Percentiles rank a stretch among this genome's conserved stretches.
Conservation (phyloP, 2,113 vertebrate genomes). For the Progne subis region DNA sequence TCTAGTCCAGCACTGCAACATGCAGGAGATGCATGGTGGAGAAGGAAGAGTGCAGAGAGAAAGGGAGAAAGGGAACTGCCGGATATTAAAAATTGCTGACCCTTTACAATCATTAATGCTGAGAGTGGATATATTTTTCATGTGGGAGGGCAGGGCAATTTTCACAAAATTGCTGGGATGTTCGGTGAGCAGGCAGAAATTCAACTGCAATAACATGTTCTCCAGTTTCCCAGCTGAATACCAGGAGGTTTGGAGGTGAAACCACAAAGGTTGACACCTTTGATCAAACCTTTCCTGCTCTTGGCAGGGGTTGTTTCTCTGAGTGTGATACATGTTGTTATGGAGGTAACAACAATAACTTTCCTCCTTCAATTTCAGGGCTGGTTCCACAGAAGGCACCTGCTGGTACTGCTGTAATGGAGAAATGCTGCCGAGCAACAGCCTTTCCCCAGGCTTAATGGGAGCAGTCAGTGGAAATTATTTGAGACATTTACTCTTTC, state of each 20-base stretch:
- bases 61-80: not conserved
- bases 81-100: constrained; percentile 37
- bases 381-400: not conserved
- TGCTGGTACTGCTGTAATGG: not conserved
- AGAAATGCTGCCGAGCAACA: not conserved
- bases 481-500: not conserved
- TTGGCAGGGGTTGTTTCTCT: not conserved
- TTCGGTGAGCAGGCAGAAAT: constrained; percentile 55
- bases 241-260: not conserved
- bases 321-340: not conserved
- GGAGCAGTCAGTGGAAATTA: not conserved
- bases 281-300: constrained; percentile 22
- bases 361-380: not conserved
- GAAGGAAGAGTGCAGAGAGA: not conserved
- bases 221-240: constrained; percentile 24
- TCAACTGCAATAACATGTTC: constrained; percentile 43
- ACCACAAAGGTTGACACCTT: constrained; percentile 13
- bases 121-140: not conserved
- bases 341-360: not conserved
- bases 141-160: constrained; percentile 46
- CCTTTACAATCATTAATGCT: not conserved
- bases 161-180: constrained; percentile 26
- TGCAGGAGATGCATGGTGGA: not conserved
- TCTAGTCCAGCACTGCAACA: not conserved
- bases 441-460: not conserved